Conservation (phyloP, 2,113 vertebrate genomes). For the Ginglymostoma cirratum region DNA sequence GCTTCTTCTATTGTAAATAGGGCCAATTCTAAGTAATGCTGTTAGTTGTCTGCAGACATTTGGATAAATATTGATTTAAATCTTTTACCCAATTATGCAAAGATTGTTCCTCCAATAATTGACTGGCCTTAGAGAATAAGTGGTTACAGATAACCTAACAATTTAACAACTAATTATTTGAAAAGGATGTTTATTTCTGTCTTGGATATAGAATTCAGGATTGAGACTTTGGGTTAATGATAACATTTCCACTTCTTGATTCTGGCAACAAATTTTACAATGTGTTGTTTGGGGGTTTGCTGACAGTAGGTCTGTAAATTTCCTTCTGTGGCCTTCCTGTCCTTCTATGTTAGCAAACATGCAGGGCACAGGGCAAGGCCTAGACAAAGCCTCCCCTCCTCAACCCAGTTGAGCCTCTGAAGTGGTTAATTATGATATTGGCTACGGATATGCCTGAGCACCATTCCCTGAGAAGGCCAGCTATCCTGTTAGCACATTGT, state of each 20-base stretch:
- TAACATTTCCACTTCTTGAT: not conserved
- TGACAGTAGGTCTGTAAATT: too few relatives aligned
- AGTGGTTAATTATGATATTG: too few relatives aligned
- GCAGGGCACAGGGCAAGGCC: too few relatives aligned
- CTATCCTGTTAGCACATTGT: too few relatives aligned
- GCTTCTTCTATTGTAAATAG: not conserved
- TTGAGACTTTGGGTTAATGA: not conserved
- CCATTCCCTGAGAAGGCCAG: too few relatives aligned
- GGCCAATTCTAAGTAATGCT: not conserved
- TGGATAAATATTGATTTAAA: not conserved
- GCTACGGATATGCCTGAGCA: too few relatives aligned
- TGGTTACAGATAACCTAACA: not conserved
- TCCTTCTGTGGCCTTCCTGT: too few relatives aligned
- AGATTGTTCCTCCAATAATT: not conserved
- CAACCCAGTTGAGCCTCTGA: too few relatives aligned
- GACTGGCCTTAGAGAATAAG: not conserved
- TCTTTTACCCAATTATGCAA: not conserved
- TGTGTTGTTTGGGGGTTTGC: not conserved
- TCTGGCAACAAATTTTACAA: not conserved
- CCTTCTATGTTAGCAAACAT: too few relatives aligned
- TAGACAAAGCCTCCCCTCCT: too few relatives aligned
- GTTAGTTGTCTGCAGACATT: not conserved
- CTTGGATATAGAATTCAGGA: not conserved
- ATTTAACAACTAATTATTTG: not conserved
- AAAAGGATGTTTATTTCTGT: not conserved